Evolutionary conservation across 2,797 vertebrate species (phyloP).

Genomic region (Bovichtus diacanthus): DNA sequence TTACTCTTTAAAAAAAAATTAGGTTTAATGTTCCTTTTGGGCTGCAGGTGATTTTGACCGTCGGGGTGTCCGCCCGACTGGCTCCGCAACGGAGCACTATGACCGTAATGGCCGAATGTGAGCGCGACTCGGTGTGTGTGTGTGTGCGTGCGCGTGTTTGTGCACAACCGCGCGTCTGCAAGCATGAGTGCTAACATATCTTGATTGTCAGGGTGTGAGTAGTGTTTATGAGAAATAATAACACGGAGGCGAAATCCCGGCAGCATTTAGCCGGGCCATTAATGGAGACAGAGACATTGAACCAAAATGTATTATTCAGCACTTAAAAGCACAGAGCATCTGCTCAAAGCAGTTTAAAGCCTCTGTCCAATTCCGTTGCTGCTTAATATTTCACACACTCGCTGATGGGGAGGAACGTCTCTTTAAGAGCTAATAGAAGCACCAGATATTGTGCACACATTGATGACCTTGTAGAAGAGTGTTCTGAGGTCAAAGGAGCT

Average conservation of each 20-base stretch:
- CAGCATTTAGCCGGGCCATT: slow-evolving; percentile 74
- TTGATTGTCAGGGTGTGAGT: slow-evolving; percentile 65
- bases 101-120: slow-evolving; percentile 1
- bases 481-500: slow-evolving; percentile 39
- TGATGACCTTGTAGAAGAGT: slow-evolving; percentile 47
- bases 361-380: slow-evolving; percentile 70
- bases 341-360: slow-evolving; percentile 76
- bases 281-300: slow-evolving; percentile 80
- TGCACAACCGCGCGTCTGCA: slow-evolving; percentile 2
- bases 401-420: slow-evolving; percentile 52
- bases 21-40: slow-evolving; percentile 84
- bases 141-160: neutral
- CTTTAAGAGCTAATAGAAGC: slow-evolving; percentile 58
- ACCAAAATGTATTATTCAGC: slow-evolving; percentile 83
- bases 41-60: slow-evolving; percentile 80
- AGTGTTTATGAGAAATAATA: slow-evolving; percentile 77
- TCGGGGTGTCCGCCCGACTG: slow-evolving; percentile 51
- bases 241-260: slow-evolving; percentile 61
- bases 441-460: slow-evolving; percentile 32
- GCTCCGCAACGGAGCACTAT: slow-evolving; percentile 45
- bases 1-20: slow-evolving; percentile 82
- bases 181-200: slow-evolving; percentile 39
- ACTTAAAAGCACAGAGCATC: slow-evolving; percentile 81
- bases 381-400: slow-evolving; percentile 81
- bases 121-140: neutral